These are phyloP conservation scores for Plestiodon gilberti DNA, from an alignment of 2,113 vertebrate genomes.

Conservation along the genomic window DNA sequence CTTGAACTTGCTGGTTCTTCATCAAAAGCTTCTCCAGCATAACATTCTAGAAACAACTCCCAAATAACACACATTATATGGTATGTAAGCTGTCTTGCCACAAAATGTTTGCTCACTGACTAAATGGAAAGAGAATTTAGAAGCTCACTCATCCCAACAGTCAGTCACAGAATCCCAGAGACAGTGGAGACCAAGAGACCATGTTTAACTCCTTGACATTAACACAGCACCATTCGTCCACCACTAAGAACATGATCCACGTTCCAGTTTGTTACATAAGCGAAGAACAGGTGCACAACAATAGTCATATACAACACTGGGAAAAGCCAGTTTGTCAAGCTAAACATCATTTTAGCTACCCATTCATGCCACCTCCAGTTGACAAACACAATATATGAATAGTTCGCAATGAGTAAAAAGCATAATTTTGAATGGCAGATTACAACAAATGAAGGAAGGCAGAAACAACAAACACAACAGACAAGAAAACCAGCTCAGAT, in stretches of 20 bases:
- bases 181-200: background rate
- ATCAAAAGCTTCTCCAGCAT: background rate
- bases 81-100: background rate
- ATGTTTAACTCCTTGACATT: constrained; percentile 22
- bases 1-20: constrained; percentile 25
- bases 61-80: background rate
- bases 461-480: background rate
- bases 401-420: too few relatives aligned
- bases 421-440: too few relatives aligned
- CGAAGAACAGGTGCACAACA: background rate
- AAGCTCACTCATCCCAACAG: constrained; percentile 29
- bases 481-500: background rate
- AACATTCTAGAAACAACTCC: background rate
- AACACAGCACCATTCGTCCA: background rate
- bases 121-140: constrained; percentile 35
- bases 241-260: background rate
- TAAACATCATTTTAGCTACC: too few relatives aligned
- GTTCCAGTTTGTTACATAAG: background rate
- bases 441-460: too few relatives aligned
- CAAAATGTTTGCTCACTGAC: constrained; percentile 44
- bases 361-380: too few relatives aligned
- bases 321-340: too few relatives aligned
- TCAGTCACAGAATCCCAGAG: background rate
- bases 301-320: background rate
- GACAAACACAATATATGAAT: too few relatives aligned